Conservation (phyloP, 2,888 invertebrate genomes). For the Stomorhina lunata region DNA sequence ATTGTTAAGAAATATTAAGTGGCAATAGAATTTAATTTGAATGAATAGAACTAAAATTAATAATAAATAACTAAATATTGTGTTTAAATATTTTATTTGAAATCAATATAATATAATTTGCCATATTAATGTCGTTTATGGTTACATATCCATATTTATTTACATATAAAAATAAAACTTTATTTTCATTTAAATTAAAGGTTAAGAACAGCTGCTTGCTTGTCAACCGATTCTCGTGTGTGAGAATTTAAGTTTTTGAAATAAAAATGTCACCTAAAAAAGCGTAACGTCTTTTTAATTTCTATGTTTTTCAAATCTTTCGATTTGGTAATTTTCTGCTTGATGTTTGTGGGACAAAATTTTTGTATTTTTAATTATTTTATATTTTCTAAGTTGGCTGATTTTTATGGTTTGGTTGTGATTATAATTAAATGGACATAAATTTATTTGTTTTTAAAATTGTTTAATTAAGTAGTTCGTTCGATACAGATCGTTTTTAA, state of each 20-base stretch:
- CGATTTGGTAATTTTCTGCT: background rate
- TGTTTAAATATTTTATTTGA: too few relatives aligned
- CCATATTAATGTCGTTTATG: too few relatives aligned
- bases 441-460: constrained; percentile 1
- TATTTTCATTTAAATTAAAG: background rate
- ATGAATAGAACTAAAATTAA: too few relatives aligned
- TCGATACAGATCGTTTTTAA: background rate
- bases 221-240: background rate
- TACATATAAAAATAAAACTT: background rate
- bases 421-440: background rate
- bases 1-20: background rate
- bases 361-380: background rate
- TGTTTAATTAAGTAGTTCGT: background rate
- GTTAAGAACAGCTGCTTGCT: background rate
- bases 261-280: constrained; percentile 21
- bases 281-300: background rate
- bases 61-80: too few relatives aligned
- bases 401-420: background rate
- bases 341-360: background rate
- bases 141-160: too few relatives aligned
- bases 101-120: too few relatives aligned
- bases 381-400: too few relatives aligned
- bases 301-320: background rate
- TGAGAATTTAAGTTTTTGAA: background rate
- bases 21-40: too few relatives aligned